Conservation (phyloP, 2,888 invertebrate genomes). For the Hyposoter didymator region DNA sequence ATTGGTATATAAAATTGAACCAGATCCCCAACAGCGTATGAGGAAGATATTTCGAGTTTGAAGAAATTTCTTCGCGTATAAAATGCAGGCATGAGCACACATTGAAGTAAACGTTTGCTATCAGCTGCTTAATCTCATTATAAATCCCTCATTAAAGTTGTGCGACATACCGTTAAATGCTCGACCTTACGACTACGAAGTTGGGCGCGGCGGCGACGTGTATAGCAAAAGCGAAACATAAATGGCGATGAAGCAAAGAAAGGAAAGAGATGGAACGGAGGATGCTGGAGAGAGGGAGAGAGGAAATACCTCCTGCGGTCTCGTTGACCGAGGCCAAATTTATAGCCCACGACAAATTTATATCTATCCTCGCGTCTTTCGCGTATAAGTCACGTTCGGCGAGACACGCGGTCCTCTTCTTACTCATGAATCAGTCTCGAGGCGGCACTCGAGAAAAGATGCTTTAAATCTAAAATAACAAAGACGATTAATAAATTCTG, state of each 20-base stretch:
- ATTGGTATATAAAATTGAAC: not conserved
- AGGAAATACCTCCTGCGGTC: conserved; percentile 63
- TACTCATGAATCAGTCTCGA: conserved; percentile 46
- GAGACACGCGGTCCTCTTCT: conserved; percentile 46
- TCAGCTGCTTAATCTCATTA: conserved; percentile 60
- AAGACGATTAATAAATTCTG: conserved; percentile 29
- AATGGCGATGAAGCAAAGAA: conserved; percentile 57
- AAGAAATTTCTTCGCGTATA: not conserved
- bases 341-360: conserved; percentile 67
- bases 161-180: conserved; percentile 66
- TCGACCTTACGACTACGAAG: conserved; percentile 65
- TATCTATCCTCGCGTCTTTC: conserved; percentile 65
- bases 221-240: conserved; percentile 61
- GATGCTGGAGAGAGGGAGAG: conserved; percentile 36
- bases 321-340: conserved; percentile 67
- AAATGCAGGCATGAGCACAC: conserved; percentile 43
- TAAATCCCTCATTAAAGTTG: conserved; percentile 67
- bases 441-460: conserved; percentile 8
- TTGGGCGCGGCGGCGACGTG: conserved; percentile 62
- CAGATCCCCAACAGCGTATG: not conserved
- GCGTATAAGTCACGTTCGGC: conserved; percentile 62
- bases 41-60: not conserved
- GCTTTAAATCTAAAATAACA: conserved; percentile 46
- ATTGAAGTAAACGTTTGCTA: conserved; percentile 41
- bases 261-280: conserved; percentile 34